Conservation (phyloP, 2,888 invertebrate genomes). For the Podabrus alpinus region DNA sequence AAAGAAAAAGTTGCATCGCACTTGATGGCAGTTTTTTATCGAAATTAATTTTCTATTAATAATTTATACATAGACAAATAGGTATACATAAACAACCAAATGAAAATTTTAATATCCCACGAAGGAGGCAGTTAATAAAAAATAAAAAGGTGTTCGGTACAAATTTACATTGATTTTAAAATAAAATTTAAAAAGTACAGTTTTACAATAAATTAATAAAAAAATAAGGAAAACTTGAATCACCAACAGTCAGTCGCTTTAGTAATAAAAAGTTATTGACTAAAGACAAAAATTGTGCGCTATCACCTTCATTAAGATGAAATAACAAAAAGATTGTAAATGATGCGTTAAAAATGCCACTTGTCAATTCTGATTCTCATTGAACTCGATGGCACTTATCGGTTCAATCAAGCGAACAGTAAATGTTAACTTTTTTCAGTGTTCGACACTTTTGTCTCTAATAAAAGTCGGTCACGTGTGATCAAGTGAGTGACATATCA, state of each 20-base stretch:
- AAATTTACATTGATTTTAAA: neutral
- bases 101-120: neutral
- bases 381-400: constrained; percentile 34
- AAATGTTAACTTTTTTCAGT: constrained; percentile 30
- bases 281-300: constrained; percentile 14
- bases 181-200: neutral
- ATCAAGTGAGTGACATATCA: constrained; percentile 56
- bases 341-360: constrained; percentile 31
- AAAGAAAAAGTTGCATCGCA: neutral
- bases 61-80: neutral
- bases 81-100: neutral
- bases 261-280: neutral
- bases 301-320: constrained; percentile 22
- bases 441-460: constrained; percentile 42
- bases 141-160: neutral
- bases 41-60: neutral
- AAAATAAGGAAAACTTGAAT: neutral
- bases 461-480: constrained; percentile 56
- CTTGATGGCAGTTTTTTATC: no score
- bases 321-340: constrained; percentile 28
- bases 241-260: neutral
- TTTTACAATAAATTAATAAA: neutral
- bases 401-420: constrained; percentile 37
- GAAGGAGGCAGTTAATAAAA: neutral
- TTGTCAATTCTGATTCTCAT: constrained; percentile 29